Evolutionary conservation across 2,888 invertebrate genomes (phyloP).

Genomic region (Habroteleia sp.): DNA sequence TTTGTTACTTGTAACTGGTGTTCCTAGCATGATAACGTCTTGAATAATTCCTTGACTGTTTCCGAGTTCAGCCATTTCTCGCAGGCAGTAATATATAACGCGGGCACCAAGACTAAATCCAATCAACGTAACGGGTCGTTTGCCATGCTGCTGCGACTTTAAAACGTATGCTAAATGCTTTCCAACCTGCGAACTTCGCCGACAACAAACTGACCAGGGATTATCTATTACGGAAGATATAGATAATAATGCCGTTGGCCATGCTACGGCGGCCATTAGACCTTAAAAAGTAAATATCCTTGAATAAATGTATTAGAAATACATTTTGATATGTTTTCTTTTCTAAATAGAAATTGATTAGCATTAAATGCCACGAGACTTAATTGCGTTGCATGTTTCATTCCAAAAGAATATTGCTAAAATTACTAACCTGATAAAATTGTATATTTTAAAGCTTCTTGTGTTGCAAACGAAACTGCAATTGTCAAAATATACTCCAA

Average conservation of each 20-base stretch:
- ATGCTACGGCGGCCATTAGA: conserved; percentile 84
- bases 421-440: conserved; percentile 83
- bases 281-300: conserved; percentile 76
- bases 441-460: conserved; percentile 85
- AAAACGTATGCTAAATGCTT: conserved; percentile 85
- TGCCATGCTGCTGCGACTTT: conserved; percentile 84
- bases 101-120: conserved; percentile 87
- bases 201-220: conserved; percentile 86
- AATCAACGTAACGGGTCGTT: conserved; percentile 85
- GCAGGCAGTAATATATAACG: conserved; percentile 85
- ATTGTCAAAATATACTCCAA: conserved; percentile 84
- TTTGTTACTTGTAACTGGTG: conserved; percentile 84
- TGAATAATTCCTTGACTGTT: conserved; percentile 84
- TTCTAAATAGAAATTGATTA: too few species aligned
- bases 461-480: conserved; percentile 83
- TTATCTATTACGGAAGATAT: conserved; percentile 84
- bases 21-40: conserved; percentile 85
- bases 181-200: conserved; percentile 84
- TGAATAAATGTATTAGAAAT: too few species aligned
- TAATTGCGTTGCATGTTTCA: too few species aligned
- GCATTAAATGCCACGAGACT: too few species aligned
- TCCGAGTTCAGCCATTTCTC: conserved; percentile 82
- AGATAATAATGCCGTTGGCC: conserved; percentile 85
- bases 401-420: not conserved
- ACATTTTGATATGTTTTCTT: too few species aligned